Evolutionary conservation across 2,113 vertebrate genomes (phyloP), one percentile per base, ranked within the genome.

Genomic region (Forbesichthys agassizii): DNA sequence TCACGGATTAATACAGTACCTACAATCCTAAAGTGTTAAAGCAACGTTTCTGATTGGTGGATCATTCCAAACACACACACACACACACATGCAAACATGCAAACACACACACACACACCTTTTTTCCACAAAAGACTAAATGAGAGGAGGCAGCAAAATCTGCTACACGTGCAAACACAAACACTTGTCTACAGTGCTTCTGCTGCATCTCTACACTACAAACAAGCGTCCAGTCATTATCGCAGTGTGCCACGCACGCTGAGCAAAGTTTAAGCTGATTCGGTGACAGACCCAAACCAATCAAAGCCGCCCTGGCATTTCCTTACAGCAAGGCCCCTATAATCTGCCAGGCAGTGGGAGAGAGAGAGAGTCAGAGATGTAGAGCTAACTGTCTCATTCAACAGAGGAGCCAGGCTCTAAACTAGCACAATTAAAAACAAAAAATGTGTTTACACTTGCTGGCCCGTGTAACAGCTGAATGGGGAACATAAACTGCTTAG

Each of bases 231-330:
- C 59, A 75, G 83, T 74, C 82, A 90, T 93, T 93, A 93, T 94
- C 93, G 69, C 87, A 65, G 66, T 73, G 69, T 71, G 75, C 86
- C 92, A 94, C 81, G 78, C 90, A 87, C 27, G 79, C 88, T 87
- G 88, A 91, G 86, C 86, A 92, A 93, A 94, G 92, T 92, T 94
- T 92, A 93, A 92, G 91, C 92, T 91, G 91, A 94, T 92, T 87
- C 85, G 9, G 67, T 86, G 92, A 92, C 92, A 92, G 89, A 85
- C 78, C 78, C 84, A 87, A 88, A 62, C 85, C 48, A 58, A 27
- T 12, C 18, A 18, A 33, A 88, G 89, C 89, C 86, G 84, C 88
- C 85, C 88, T 85, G 78, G 84, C 85, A 88, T 86, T 88, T 86
- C 76, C 85, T 86, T 84, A 84, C 81, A 89, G 74, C 71, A 13